Conservation (phyloP, 1,140 invertebrate genomes). For the Trachymyrmex cornetzi region DNA sequence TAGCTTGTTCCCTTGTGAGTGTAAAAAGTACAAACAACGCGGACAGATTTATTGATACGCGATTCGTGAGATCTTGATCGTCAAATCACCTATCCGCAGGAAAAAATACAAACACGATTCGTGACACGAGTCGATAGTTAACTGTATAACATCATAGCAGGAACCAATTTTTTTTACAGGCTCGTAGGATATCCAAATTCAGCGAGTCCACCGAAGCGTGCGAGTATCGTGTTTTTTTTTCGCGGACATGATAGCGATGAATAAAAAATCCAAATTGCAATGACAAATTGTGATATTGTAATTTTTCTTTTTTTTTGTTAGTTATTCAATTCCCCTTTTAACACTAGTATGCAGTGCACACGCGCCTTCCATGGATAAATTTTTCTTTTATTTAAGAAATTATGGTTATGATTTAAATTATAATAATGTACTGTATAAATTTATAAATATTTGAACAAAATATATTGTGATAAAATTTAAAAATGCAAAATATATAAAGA, state of each 20-base stretch:
- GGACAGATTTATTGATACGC: too few species aligned
- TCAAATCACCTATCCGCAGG: not conserved
- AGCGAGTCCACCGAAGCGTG: constrained; percentile 18
- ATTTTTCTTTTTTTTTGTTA: not conserved
- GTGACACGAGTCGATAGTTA: constrained; percentile 2
- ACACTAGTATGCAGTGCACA: too few species aligned
- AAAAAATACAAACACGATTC: not conserved
- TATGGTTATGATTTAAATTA: too few species aligned
- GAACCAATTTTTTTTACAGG: constrained; percentile 64
- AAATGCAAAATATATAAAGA: too few species aligned
- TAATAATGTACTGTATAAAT: too few species aligned
- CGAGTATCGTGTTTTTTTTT: not conserved
- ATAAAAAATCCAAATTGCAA: not conserved
- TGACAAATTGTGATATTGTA: not conserved
- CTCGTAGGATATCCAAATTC: constrained; percentile 65
- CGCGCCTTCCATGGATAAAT: too few species aligned
- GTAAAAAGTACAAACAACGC: too few species aligned
- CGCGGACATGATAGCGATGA: not conserved
- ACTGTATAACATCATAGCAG: constrained; percentile 1
- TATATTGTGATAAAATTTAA: too few species aligned
- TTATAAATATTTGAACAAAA: too few species aligned
- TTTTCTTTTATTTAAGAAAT: too few species aligned
- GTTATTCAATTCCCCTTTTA: not conserved
- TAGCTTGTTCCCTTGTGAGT: too few species aligned
- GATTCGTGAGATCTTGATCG: not conserved